Percentiles rank a stretch among this genome's conserved stretches.
Conservation (phyloP, 2,797 vertebrate genomes). For the Phalanger gymnotis region DNA sequence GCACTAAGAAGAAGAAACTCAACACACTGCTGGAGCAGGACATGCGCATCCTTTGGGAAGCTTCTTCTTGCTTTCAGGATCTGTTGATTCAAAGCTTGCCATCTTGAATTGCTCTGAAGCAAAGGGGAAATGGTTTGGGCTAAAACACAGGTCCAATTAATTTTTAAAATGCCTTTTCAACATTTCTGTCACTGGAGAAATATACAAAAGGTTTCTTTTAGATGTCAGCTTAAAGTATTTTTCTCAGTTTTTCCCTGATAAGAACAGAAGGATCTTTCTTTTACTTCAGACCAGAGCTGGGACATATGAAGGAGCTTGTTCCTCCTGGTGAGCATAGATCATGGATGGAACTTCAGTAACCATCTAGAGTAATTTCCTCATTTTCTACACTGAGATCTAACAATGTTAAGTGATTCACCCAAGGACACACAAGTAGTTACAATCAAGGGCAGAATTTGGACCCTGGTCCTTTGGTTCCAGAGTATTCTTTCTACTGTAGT, state of each 20-base stretch:
- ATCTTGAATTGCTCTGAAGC: constrained; percentile 12
- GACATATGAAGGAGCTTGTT: background rate
- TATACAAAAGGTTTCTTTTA: constrained; percentile 3
- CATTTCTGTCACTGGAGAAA: background rate
- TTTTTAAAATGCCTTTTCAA: background rate
- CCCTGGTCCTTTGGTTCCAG: background rate
- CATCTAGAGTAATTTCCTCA: background rate
- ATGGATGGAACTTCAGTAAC: background rate
- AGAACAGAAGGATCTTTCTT: background rate
- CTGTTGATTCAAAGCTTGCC: constrained; percentile 43
- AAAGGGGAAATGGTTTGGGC: background rate
- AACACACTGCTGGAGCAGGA: constrained; percentile 54
- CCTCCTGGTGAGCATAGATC: background rate
- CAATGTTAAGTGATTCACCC: background rate
- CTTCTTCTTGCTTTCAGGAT: constrained; percentile 23
- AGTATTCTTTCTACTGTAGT: background rate
- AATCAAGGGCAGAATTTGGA: background rate
- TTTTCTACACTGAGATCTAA: background rate
- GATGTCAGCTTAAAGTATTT: background rate
- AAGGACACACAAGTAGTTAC: background rate
- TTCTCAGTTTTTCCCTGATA: background rate
- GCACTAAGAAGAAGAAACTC: constrained; percentile 65
- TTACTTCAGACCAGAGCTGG: background rate
- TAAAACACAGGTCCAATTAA: background rate
- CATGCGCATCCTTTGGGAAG: constrained; percentile 70